Percentiles rank a stretch among this genome's conserved stretches.
Conservation (phyloP, 2,888 invertebrate genomes). For the Lydus trimaculatus region DNA sequence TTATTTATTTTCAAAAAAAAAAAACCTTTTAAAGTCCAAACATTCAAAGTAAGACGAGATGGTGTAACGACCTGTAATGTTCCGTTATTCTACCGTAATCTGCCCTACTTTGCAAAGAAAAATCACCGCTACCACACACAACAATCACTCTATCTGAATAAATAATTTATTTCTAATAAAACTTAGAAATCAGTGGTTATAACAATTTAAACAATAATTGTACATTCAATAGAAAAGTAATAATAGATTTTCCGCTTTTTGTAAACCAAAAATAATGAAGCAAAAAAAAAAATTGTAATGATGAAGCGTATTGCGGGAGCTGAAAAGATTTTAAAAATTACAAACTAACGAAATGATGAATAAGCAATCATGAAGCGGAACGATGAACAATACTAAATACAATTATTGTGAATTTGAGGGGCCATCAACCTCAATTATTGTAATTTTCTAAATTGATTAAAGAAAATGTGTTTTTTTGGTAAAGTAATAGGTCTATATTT, state of each 20-base stretch:
- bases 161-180: background rate
- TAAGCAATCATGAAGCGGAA: conserved; percentile 28
- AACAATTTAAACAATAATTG: background rate
- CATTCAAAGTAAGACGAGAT: conserved; percentile 30
- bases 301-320: conserved; percentile 7
- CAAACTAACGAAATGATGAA: conserved; percentile 16
- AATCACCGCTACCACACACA: conserved; percentile 11
- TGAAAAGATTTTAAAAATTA: conserved; percentile 17
- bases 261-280: background rate
- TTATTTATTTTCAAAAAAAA: too few species aligned
- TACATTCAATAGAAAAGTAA: background rate
- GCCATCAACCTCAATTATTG: conserved; percentile 18
- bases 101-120: conserved; percentile 40
- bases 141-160: conserved; percentile 6
- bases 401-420: conserved; percentile 22
- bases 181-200: background rate
- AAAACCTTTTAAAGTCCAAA: conserved; percentile 34
- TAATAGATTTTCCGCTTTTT: background rate
- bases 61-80: conserved; percentile 40
- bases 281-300: conserved; percentile 3
- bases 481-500: background rate
- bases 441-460: background rate
- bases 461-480: background rate
- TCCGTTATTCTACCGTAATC: conserved; percentile 43
- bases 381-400: conserved; percentile 29